Percentiles rank a stretch among this genome's conserved stretches.
Conservation (phyloP, 1,140 invertebrate species). For the Drosophila cardini region DNA sequence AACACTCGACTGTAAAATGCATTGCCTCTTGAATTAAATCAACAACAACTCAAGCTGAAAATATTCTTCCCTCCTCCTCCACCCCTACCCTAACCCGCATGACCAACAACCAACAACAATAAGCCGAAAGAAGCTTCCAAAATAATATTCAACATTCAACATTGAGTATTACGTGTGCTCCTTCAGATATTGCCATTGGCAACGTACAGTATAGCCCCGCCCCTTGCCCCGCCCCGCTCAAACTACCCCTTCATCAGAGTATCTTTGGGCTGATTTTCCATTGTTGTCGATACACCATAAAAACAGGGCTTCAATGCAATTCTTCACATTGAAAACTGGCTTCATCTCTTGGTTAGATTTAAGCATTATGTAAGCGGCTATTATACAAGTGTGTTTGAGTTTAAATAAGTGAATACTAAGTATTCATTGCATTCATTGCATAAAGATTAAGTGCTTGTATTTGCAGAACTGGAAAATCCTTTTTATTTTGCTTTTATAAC, state of each 20-base stretch:
- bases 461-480: not conserved
- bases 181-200: constrained; percentile 17
- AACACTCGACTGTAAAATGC: constrained; percentile 73
- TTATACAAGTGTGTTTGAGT: not conserved
- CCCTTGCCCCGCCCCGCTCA: no score
- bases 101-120: constrained; percentile 15
- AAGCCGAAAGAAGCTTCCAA: constrained; percentile 8
- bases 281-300: constrained; percentile 10
- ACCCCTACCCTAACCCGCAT: not conserved
- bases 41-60: constrained; percentile 75
- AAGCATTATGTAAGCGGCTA: not conserved
- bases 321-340: constrained; percentile 2
- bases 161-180: constrained; percentile 13
- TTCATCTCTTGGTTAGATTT: not conserved
- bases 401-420: not conserved
- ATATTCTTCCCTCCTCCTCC: constrained; percentile 19
- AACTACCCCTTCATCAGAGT: not conserved
- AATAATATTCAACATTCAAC: constrained; percentile 14
- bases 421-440: not conserved
- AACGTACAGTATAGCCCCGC: not conserved
- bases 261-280: not conserved
- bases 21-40: constrained; percentile 81
- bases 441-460: not conserved
- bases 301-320: constrained; percentile 9
- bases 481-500: not conserved